These are phyloP conservation scores for Bembecia ichneumoniformis DNA, from an alignment of 2,888 invertebrate species.

Conservation along the genomic window DNA sequence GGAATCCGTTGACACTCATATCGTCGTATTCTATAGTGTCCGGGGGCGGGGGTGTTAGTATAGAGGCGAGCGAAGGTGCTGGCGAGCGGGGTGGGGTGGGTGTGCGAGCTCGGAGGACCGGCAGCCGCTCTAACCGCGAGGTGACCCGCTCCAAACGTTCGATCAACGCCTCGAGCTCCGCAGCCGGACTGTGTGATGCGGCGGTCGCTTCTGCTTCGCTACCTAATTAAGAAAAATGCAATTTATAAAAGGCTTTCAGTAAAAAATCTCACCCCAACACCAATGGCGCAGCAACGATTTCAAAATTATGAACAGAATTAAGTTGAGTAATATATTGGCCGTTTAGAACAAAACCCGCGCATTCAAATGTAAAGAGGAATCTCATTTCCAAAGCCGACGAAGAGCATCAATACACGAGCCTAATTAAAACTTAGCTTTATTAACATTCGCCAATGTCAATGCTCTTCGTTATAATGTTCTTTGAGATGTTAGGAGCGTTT, in stretches of 20 bases:
- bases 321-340: too few species aligned
- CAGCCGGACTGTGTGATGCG: constrained; percentile 51
- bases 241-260: neutral
- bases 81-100: constrained; percentile 41
- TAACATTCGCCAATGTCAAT: too few species aligned
- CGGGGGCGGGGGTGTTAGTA: constrained; percentile 25
- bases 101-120: constrained; percentile 34
- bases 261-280: too few species aligned
- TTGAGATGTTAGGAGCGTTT: too few species aligned
- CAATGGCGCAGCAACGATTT: too few species aligned
- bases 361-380: too few species aligned
- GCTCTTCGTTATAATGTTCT: too few species aligned
- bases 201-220: constrained; percentile 61
- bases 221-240: constrained; percentile 12
- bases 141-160: constrained; percentile 83
- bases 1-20: constrained; percentile 85
- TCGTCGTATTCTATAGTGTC: constrained; percentile 24
- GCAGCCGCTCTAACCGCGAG: constrained; percentile 77
- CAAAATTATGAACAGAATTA: too few species aligned
- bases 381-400: too few species aligned
- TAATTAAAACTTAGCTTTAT: too few species aligned
- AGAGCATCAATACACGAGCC: too few species aligned
- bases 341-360: too few species aligned
- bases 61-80: constrained; percentile 33
- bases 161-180: constrained; percentile 78